Base-by-base conservation (phyloP, 2,797 vertebrate genomes). In the Girardinus metallicus region DNA sequence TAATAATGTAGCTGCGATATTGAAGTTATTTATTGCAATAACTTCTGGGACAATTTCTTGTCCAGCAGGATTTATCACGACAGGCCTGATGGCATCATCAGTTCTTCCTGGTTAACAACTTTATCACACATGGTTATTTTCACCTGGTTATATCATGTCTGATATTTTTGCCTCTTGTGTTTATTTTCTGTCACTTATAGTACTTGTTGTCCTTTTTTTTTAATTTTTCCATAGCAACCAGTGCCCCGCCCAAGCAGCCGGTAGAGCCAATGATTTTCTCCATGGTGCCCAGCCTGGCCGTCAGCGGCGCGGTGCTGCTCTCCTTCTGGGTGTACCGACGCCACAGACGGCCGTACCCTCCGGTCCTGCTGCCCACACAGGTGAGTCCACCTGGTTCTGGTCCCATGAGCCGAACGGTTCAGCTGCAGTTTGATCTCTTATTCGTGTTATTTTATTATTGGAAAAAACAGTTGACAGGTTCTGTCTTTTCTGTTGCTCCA, bases 301-400 rank as follows among this genome's bases (percentile, higher is more conserved):
- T 99, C 76, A 96, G 96, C 0, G 96, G 96, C 60, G 96, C 98
- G 0, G 49, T 98, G 64, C 94, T 99, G 55, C 95, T 98, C 79
- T 97, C 97, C 1, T 98, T 98, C 91, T 99, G 97, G 97, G 97
- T 98, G 93, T 99, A 99, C 89, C 95, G 97, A 66, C 98, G 98
- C 85, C 98, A 99, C 94, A 98, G 98, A 89, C 96, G 97, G 90
- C 97, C 97, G 4, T 99, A 98, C 88, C 98, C 97, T 79, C 97
- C 97, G 0, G 97, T 98, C 41, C 96, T 98, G 44, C 97, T 99
- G 84, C 98, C 92, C 74, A 93, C 90, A 26, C 91, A 93, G 91
- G 90, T 91, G 60, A 87, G 78, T 55, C 49, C 26, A 29, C 41
- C 18, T 23, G 47, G 47, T 36, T 34, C 62, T 66, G 64, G 21